Conservation (phyloP, 2,113 vertebrate genomes). For the Lota lota region DNA sequence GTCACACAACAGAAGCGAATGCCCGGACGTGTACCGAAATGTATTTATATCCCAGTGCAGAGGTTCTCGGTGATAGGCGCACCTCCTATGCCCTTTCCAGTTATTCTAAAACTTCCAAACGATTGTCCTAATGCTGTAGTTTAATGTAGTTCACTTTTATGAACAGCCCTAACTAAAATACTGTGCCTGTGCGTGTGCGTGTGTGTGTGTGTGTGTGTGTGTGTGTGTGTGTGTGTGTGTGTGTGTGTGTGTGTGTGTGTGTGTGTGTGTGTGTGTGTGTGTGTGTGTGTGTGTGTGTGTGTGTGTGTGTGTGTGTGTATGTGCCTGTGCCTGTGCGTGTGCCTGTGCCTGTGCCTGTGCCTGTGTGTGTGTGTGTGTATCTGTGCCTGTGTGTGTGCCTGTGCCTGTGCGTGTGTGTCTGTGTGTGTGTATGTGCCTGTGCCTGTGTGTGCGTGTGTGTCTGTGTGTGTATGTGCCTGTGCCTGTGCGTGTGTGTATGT, state of each 20-base stretch:
- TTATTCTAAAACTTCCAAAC: too few relatives aligned
- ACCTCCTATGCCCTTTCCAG: too few relatives aligned
- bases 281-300: slow-evolving; percentile 4
- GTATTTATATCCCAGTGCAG: too few relatives aligned
- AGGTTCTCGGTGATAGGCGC: too few relatives aligned
- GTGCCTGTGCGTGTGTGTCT: background rate
- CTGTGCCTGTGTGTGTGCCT: slow-evolving; percentile 8
- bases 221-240: too few relatives aligned
- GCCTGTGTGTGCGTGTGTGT: background rate
- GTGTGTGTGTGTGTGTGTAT: background rate
- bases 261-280: background rate
- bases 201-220: background rate
- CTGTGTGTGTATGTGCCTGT: background rate
- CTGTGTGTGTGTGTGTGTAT: background rate
- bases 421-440: background rate
- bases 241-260: too few relatives aligned
- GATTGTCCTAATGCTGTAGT: background rate
- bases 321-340: background rate
- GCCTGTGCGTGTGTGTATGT: background rate
- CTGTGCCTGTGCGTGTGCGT: background rate
- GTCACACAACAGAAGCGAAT: too few relatives aligned
- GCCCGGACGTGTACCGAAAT: too few relatives aligned
- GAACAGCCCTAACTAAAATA: background rate
- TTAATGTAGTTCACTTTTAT: background rate
- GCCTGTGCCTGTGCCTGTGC: too few relatives aligned